Percentiles rank a stretch among this genome's conserved stretches.
Evolutionary conservation across 2,113 vertebrate genomes (phyloP).

Genomic region (Rhinoptilus africanus): DNA sequence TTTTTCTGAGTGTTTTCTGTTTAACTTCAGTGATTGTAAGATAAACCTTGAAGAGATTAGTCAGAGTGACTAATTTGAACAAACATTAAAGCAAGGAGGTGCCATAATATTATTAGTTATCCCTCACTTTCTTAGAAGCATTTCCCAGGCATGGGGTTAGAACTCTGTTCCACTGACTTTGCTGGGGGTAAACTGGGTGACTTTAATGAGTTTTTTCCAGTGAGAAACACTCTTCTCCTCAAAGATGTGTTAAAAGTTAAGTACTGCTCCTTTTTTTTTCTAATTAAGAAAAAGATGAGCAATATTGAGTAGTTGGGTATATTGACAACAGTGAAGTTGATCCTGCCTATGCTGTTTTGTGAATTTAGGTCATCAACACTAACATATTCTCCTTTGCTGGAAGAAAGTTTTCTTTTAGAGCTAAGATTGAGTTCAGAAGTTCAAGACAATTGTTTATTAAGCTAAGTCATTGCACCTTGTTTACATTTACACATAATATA

Average conservation of each 20-base stretch:
- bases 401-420: neutral
- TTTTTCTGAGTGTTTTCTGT: neutral
- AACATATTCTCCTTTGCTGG: neutral
- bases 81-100: neutral
- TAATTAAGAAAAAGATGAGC: neutral
- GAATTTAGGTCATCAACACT: neutral
- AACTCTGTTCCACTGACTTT: neutral
- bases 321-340: neutral
- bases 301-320: neutral
- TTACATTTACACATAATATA: neutral
- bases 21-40: neutral
- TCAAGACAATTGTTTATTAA: neutral
- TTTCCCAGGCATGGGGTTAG: neutral
- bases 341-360: neutral
- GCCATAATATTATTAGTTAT: neutral
- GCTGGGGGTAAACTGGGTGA: neutral
- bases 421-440: neutral
- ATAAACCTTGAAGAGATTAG: neutral
- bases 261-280: neutral
- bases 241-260: too few relatives aligned
- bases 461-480: neutral
- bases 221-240: neutral
- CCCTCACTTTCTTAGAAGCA: neutral
- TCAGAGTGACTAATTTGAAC: neutral
- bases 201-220: neutral